phyloP scores from a whole-genome alignment of 1,140 invertebrate genomes.

The Hermetia illucens region DNA sequence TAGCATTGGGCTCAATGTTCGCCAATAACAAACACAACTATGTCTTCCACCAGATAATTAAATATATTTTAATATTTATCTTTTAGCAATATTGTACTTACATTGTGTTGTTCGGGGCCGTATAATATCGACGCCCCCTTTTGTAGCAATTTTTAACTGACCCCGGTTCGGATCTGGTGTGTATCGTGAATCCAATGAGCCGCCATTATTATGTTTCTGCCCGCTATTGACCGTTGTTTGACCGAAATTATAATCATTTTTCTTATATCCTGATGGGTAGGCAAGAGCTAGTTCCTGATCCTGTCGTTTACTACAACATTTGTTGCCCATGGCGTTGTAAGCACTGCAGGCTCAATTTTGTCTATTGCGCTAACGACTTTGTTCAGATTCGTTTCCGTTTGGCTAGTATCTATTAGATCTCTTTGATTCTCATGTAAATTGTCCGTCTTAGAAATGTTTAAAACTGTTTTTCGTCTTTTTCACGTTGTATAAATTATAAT shows the following conservation, averaged over 20 bases:
- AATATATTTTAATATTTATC: too few relatives aligned
- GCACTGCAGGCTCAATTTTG: too few relatives aligned
- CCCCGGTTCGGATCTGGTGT: slow-evolving; percentile 64
- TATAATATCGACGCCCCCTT: slow-evolving; percentile 52
- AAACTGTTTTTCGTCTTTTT: too few relatives aligned
- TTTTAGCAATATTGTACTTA: slow-evolving; percentile 35
- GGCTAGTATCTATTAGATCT: too few relatives aligned
- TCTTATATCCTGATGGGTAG: slow-evolving; percentile 45
- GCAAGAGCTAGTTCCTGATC: slow-evolving; percentile 48
- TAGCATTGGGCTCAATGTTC: too few relatives aligned
- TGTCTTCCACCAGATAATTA: too few relatives aligned
- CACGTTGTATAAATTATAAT: too few relatives aligned
- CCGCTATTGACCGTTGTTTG: slow-evolving; percentile 28
- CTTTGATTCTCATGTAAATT: too few relatives aligned
- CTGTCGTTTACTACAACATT: slow-evolving; percentile 56
- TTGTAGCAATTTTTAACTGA: slow-evolving; percentile 35
- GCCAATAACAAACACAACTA: too few relatives aligned
- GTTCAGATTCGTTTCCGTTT: too few relatives aligned
- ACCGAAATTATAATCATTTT: slow-evolving; percentile 43
- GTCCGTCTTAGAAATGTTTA: too few relatives aligned
- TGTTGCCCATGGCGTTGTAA: slow-evolving; percentile 28
- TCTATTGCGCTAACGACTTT: too few relatives aligned
- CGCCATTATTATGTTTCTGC: slow-evolving; percentile 44
- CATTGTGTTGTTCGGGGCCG: slow-evolving; percentile 51
- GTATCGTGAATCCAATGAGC: slow-evolving; percentile 56